These are phyloP conservation scores for Edolisoma coerulescens DNA, from an alignment of 2,113 vertebrate species.

Conservation along the genomic window DNA sequence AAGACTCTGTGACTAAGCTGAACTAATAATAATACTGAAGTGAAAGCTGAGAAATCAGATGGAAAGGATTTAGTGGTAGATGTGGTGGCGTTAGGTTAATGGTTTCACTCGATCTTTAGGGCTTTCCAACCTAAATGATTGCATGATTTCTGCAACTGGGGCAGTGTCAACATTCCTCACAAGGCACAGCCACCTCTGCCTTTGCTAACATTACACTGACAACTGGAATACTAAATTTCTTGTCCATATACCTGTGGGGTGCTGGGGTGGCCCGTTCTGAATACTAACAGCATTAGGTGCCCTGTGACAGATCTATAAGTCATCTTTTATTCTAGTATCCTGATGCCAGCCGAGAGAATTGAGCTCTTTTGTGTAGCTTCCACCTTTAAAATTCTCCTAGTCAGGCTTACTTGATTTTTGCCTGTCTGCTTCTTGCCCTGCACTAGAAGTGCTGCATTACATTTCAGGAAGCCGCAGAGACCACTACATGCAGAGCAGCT, in stretches of 20 bases:
- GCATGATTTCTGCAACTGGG: not conserved
- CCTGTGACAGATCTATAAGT: not conserved
- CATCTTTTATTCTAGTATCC: not conserved
- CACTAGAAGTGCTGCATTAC: not conserved
- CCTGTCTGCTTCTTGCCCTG: not conserved
- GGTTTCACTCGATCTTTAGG: not conserved
- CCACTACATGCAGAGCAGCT: not conserved
- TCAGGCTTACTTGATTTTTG: not conserved
- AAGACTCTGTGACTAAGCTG: slow-evolving; percentile 5
- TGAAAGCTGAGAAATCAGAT: not conserved
- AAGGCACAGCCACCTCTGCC: not conserved
- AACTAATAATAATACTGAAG: not conserved
- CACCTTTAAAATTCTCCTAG: not conserved
- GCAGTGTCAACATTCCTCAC: not conserved
- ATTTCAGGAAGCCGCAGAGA: not conserved
- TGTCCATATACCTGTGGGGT: not conserved
- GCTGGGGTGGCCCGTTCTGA: not conserved
- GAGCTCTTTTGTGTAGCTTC: not conserved
- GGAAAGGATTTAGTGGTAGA: not conserved
- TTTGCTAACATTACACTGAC: fast-evolving
- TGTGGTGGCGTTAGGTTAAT: not conserved
- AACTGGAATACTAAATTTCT: not conserved
- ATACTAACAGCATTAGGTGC: fast-evolving
- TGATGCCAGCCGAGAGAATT: not conserved
- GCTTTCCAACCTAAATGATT: not conserved